A percentile compares a stretch with the other conserved stretches of the same genome.
Conservation (phyloP, 1,140 invertebrate species). For the Ostrea edulis region DNA sequence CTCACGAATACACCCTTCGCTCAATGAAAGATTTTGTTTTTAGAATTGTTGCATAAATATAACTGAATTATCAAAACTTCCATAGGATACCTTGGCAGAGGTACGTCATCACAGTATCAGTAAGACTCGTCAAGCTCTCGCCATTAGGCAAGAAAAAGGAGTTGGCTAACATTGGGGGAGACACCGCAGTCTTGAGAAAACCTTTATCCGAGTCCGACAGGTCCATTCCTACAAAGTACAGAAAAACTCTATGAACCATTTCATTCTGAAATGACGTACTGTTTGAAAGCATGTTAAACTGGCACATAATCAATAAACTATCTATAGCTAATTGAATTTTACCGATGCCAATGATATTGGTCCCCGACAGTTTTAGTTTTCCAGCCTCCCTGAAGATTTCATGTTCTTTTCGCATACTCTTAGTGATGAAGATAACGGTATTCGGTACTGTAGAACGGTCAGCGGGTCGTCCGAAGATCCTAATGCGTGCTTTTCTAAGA, state of each 20-base stretch:
- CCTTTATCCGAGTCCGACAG: slow-evolving; percentile 60
- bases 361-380: slow-evolving; percentile 68
- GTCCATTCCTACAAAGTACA: slow-evolving; percentile 62
- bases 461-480: slow-evolving; percentile 59
- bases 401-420: slow-evolving; percentile 59
- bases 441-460: slow-evolving; percentile 63
- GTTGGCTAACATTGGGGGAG: slow-evolving; percentile 57
- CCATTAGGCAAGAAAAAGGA: slow-evolving; percentile 57
- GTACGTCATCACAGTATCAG: slow-evolving; percentile 64
- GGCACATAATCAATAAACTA: not conserved
- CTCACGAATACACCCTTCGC: too few relatives aligned
- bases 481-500: slow-evolving; percentile 58
- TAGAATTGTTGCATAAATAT: too few relatives aligned
- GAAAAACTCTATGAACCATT: not conserved
- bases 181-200: slow-evolving; percentile 65
- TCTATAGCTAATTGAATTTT: not conserved
- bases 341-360: slow-evolving; percentile 72
- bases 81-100: slow-evolving; percentile 75
- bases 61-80: too few relatives aligned
- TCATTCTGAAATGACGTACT: not conserved
- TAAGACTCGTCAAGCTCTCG: slow-evolving; percentile 56
- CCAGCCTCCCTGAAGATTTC: slow-evolving; percentile 64
- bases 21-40: too few relatives aligned
- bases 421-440: slow-evolving; percentile 69
- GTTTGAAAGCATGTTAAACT: not conserved